Evolutionary conservation across 1,140 invertebrate genomes (phyloP), one percentile per base, ranked within the genome.

Genomic region (Diorhabda carinulata): DNA sequence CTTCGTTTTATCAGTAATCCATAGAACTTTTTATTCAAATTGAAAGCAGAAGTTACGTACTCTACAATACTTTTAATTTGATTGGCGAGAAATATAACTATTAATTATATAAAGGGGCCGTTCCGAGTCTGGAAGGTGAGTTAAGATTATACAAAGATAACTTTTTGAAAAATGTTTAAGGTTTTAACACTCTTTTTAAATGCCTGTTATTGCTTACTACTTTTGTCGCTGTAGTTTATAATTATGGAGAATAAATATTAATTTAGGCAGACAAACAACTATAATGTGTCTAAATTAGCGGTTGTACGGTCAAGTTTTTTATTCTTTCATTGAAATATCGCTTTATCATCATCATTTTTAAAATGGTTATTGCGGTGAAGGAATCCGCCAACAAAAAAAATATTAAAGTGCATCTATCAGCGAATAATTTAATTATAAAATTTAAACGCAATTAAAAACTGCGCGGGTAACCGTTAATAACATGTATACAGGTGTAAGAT

Each of bases 161-260:
- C 47, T 25, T 25, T 25, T 25, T 6, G 47, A n/a, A 52, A 52
- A 52, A 52, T 52, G 2, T 52, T 52, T 52, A 52, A n/a, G 47
- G 47, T 52, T 52, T 52, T 52, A 52, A 52, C 47, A 52, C 47
- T 52, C 47, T 52, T 52, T 52, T 52, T 52, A 52, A 52, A 52
- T 52, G 47, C 47, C 47, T 52, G 47, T 52, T 52, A 52, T 52
- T 52, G 47, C 6, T 52, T 52, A 52, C n/a, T 52, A 52, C 47
- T 52, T 52, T 52, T 52, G 47, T 52, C 47, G 47, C 47, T 8
- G 47, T 3, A n/a, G 47, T 52, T 52, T 52, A 52, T 52, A 52
- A 52, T 52, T 52, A 52, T 52, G 47, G n/a, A 52, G 47, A 52
- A 52, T 52, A 52, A 52, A 52, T 52, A 52, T 52, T 52, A 52